Conservation (phyloP, 2,797 vertebrate genomes). For the Pseudochirops cupreus region DNA sequence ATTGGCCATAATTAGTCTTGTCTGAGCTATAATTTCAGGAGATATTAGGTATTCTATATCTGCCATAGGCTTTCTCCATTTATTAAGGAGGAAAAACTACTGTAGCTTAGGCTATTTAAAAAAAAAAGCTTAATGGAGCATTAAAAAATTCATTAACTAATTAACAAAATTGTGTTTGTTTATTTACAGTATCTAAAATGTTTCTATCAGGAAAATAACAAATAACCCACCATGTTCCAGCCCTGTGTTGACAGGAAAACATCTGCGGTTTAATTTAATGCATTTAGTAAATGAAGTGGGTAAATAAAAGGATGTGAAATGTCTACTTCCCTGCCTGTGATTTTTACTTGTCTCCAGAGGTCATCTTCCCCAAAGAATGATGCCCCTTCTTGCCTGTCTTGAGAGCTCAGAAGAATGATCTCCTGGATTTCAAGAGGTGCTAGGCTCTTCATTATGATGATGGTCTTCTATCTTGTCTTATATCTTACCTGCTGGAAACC, state of each 20-base stretch:
- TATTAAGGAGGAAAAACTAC: conserved; percentile 83
- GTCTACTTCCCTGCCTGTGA: conserved; percentile 79
- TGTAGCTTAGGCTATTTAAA: conserved; percentile 69
- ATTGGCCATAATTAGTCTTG: conserved; percentile 60
- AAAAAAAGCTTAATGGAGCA: conserved; percentile 80
- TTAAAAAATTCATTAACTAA: conserved; percentile 87
- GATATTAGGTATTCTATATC: conserved; percentile 59
- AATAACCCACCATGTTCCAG: conserved; percentile 79
- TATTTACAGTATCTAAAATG: conserved; percentile 87
- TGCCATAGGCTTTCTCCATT: conserved; percentile 62
- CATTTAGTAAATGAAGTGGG: conserved; percentile 84
- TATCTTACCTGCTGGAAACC: accelerated
- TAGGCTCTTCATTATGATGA: neutral
- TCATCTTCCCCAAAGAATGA: conserved; percentile 71
- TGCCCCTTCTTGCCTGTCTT: conserved; percentile 46
- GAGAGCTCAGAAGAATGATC: neutral
- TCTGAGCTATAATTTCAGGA: conserved; percentile 62
- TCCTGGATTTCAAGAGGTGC: conserved; percentile 57
- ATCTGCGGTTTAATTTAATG: conserved; percentile 89
- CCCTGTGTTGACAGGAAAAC: conserved; percentile 83
- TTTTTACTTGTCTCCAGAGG: conserved; percentile 77
- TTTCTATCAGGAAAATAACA: conserved; percentile 84
- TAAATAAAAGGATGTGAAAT: conserved; percentile 83
- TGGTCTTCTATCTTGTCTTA: neutral
- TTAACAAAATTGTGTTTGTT: conserved; percentile 86